phyloP scores from a whole-genome alignment of 1,140 invertebrate genomes.

The Potamilus streckersoni region DNA sequence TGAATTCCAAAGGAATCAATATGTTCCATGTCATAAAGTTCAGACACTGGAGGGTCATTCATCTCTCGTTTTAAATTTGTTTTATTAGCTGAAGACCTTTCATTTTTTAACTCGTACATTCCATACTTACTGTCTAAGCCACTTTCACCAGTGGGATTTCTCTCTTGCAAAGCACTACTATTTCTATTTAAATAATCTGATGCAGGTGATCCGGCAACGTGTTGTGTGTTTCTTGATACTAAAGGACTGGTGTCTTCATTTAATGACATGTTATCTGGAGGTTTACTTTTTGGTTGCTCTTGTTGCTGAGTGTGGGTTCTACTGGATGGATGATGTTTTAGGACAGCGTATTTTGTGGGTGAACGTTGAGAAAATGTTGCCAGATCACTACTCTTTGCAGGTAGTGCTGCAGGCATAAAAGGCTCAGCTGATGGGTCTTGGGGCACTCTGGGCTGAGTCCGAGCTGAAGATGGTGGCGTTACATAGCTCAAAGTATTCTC shows the following conservation, averaged over 20 bases:
- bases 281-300: conserved; percentile 3
- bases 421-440: conserved; percentile 43
- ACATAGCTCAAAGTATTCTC: background rate
- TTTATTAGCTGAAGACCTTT: background rate
- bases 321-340: no score
- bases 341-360: background rate
- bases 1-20: background rate
- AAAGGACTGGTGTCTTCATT: no score
- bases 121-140: no score
- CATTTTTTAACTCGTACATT: no score
- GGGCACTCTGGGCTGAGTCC: conserved; percentile 37
- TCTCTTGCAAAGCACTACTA: no score
- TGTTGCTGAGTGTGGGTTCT: conserved; percentile 19
- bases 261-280: background rate
- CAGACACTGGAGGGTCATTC: background rate
- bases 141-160: no score
- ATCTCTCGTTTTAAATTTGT: background rate
- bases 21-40: background rate
- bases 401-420: conserved; percentile 47
- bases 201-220: no score
- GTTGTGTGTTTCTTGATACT: no score
- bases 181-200: no score
- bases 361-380: conserved; percentile 51
- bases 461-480: background rate
- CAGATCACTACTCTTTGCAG: conserved; percentile 56